Conservation (phyloP, 2,797 vertebrate genomes). For the Epinephelus awoara region DNA sequence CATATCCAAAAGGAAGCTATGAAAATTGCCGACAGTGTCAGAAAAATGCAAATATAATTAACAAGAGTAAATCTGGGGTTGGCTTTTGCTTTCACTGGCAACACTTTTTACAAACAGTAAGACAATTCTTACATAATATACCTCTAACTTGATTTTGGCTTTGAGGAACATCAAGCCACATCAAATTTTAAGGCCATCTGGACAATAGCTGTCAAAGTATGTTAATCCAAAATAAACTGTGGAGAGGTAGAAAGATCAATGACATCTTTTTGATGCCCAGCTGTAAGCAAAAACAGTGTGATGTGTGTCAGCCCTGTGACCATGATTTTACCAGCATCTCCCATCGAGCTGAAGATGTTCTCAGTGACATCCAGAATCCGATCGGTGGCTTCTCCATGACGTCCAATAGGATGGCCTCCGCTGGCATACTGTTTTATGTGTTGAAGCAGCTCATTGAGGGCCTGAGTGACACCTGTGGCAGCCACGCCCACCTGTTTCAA, state of each 20-base stretch:
- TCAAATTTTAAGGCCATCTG: not conserved
- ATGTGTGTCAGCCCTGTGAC: not conserved
- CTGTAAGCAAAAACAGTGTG: not conserved
- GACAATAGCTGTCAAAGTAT: no score
- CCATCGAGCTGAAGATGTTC: constrained; percentile 99
- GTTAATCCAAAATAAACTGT: not conserved
- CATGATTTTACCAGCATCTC: constrained; percentile 89
- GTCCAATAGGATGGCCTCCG: constrained; percentile 92
- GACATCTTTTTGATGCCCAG: not conserved
- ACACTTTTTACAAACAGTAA: no score
- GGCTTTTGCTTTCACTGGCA: no score
- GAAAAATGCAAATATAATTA: no score
- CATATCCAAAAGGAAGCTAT: no score
- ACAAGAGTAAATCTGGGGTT: no score
- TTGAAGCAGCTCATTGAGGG: constrained; percentile 95
- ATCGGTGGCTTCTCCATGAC: constrained; percentile 97
- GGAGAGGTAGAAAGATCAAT: not conserved
- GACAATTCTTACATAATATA: no score
- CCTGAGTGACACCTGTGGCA: constrained; percentile 94
- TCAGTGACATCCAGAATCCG: constrained; percentile 98
- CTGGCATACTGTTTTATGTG: constrained; percentile 96
- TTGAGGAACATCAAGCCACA: not conserved
- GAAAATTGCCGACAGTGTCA: no score
- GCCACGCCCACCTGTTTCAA: constrained; percentile 95
- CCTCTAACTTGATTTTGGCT: not conserved